Percentiles rank a stretch among this genome's conserved stretches.
Conservation (phyloP, 2,113 vertebrate genomes). For the Ciconia maguari region DNA sequence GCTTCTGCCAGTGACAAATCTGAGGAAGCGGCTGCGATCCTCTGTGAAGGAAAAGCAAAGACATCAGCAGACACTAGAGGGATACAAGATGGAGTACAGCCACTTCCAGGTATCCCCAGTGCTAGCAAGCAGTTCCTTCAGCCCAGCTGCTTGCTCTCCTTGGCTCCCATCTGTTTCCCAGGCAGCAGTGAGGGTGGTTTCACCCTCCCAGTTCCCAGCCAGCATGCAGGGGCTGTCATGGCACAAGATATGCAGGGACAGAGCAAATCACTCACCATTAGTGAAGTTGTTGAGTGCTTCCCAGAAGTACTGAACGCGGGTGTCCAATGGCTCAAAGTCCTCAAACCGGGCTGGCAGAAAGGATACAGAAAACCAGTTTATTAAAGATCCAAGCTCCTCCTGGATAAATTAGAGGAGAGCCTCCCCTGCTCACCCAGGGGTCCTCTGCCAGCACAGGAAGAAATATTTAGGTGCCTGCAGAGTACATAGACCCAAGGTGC, state of each 20-base stretch:
- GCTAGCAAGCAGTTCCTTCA: not conserved
- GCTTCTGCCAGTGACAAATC: conserved; percentile 96
- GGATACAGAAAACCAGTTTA: not conserved
- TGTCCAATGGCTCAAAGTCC: conserved; percentile 88
- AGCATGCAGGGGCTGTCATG: not conserved
- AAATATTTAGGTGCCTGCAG: not conserved
- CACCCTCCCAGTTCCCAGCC: not conserved
- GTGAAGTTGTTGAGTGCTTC: conserved; percentile 96
- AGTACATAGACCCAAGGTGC: accelerated
- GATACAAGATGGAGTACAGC: not conserved
- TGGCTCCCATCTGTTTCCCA: not conserved
- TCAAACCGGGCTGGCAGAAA: conserved; percentile 86
- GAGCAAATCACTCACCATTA: conserved; percentile 81
- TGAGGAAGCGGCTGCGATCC: conserved; percentile 96
- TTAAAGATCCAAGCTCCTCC: not conserved
- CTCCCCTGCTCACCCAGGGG: not conserved
- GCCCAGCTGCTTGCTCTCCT: not conserved
- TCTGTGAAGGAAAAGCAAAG: conserved; percentile 75
- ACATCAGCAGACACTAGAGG: not conserved
- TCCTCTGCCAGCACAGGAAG: not conserved
- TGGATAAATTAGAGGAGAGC: not conserved
- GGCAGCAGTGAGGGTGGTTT: not conserved
- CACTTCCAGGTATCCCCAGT: not conserved
- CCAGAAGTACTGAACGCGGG: conserved; percentile 93
- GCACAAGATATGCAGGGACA: not conserved